Evolutionary conservation across 1,140 invertebrate genomes (phyloP), one percentile per base, ranked within the genome.

Genomic region (Solen grandis): DNA sequence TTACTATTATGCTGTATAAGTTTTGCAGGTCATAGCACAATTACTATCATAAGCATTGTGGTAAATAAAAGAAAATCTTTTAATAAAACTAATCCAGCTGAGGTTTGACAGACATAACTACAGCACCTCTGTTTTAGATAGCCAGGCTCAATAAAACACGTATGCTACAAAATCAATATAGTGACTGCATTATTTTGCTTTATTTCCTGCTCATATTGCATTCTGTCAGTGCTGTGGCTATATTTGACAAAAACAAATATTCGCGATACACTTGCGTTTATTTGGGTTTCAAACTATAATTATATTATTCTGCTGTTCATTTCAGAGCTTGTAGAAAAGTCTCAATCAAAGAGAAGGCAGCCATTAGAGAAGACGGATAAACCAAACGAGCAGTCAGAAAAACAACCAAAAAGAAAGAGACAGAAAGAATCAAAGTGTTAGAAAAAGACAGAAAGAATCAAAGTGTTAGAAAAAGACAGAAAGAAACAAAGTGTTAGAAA

Each of bases 301-400:
- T 63, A 29, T 63, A 16, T 63, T 63, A 14, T 29, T 63, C 60
- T 4, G 8, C 60, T 63, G 25, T 63, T 63, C 19, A 63, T 63
- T 63, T 31, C 60, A 63, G 60, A 63, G 60, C 60, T 63, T 63
- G 60, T 63, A 63, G 60, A 63, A 29, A 29, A 63, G 60, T 63
- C 60, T 63, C 5, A 63, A 35, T 13, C 60, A 31, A 63, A 2
- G 35, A 59, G 57, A 16, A 13, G 27, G 57, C 57, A 13, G 13
- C 13, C 57, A 59, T 13, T 16, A 10, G 16, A 16, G 57, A n/a
- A 8, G 13, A 10, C 13, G 27, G 57, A 59, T 16, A 27, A 59
- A 25, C 57, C 16, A 8, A 4, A 63, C 5, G n/a, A 35, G 60
- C 27, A 35, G n/a, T n/a, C 3, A 63, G 60, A n/a, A 5, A 63